phyloP scores from a whole-genome alignment of 2,888 invertebrate species.

The Anticlea derivata region DNA sequence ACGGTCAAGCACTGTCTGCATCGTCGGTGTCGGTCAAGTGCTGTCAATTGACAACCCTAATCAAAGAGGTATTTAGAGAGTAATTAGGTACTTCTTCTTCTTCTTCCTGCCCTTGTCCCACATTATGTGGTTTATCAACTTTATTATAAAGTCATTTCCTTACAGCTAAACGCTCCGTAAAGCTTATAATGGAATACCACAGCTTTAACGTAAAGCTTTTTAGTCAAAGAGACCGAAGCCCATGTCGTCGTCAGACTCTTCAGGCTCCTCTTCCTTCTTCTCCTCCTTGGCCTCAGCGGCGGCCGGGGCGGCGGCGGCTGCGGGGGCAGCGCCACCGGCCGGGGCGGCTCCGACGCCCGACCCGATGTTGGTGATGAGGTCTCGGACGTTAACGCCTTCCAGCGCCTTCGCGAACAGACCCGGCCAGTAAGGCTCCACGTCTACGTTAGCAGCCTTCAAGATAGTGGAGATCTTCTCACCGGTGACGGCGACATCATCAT shows the following conservation, averaged over 20 bases:
- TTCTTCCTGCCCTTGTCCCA: too few relatives aligned
- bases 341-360: conserved; percentile 95
- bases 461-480: conserved; percentile 99
- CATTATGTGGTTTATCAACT: conserved; percentile 54
- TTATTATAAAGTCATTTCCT: conserved; percentile 72
- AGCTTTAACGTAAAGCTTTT: conserved; percentile 75
- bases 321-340: conserved; percentile 87
- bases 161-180: conserved; percentile 77
- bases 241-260: conserved; percentile 96
- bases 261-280: conserved; percentile 90
- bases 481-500: conserved; percentile 98
- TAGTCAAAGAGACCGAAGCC: conserved; percentile 95
- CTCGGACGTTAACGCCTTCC: conserved; percentile 96
- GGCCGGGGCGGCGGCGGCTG: conserved; percentile 87
- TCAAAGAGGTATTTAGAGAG: too few relatives aligned
- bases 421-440: conserved; percentile 99
- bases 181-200: conserved; percentile 74
- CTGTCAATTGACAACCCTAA: too few relatives aligned
- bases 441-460: conserved; percentile 97
- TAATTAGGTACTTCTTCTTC: too few relatives aligned
- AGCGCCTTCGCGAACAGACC: conserved; percentile 98
- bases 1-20: too few relatives aligned
- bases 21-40: too few relatives aligned
- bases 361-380: conserved; percentile 96
- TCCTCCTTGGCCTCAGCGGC: conserved; percentile 88